These are phyloP conservation scores for Pachyramphus minor DNA, from an alignment of 2,113 vertebrate species.

Conservation along the genomic window DNA sequence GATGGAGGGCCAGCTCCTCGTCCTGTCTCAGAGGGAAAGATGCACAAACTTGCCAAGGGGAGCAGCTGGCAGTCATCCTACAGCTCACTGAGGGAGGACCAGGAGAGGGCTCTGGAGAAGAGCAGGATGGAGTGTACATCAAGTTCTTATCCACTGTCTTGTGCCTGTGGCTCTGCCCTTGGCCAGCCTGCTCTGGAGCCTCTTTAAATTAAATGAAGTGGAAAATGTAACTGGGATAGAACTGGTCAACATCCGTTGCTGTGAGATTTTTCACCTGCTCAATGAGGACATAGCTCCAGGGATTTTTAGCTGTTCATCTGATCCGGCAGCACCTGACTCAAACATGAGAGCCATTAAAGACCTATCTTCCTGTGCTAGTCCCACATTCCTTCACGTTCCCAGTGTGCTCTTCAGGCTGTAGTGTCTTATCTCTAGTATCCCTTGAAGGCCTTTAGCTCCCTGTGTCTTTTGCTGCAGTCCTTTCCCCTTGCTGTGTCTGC, in stretches of 20 bases:
- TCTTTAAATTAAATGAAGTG: neutral
- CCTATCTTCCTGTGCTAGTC: neutral
- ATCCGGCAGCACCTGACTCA: neutral
- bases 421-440: neutral
- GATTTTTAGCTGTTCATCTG: neutral
- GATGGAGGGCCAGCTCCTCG: neutral
- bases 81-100: neutral
- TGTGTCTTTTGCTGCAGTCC: neutral
- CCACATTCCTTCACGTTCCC: neutral
- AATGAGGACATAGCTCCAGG: neutral
- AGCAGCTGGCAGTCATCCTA: constrained; percentile 5
- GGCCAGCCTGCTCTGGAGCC: neutral
- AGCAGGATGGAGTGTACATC: neutral
- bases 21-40: neutral
- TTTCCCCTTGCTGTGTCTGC: neutral
- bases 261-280: neutral
- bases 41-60: neutral
- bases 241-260: neutral
- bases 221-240: neutral
- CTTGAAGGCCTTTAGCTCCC: neutral
- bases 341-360: neutral
- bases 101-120: neutral
- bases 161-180: neutral
- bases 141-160: neutral
- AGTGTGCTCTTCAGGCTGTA: neutral